These are phyloP conservation scores for Orientallactaga bullata DNA, from an alignment of 2,113 vertebrate species.

Conservation along the genomic window DNA sequence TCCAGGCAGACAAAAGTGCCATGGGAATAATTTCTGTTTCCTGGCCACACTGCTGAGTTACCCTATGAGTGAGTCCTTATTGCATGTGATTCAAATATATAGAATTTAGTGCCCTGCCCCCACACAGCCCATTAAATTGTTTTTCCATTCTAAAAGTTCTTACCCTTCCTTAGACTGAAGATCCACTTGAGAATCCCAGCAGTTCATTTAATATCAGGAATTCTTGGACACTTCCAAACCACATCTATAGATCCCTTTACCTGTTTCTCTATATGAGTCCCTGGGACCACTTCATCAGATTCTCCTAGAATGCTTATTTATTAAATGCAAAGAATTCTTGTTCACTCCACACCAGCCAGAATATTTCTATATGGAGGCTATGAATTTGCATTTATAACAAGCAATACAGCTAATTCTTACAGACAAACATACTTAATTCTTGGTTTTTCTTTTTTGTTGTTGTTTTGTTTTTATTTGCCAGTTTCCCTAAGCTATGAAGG, in stretches of 20 bases:
- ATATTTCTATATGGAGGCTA: not conserved
- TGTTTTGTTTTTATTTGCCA: not conserved
- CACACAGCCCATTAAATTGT: not conserved
- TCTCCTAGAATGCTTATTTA: not conserved
- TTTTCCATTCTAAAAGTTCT: not conserved
- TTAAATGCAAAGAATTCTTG: constrained; percentile 17
- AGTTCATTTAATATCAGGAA: not conserved
- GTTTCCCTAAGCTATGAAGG: not conserved
- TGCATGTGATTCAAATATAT: not conserved
- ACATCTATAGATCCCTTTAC: not conserved
- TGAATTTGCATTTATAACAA: constrained; percentile 13
- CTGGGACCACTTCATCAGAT: not conserved
- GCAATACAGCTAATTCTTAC: not conserved
- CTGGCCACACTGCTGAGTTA: not conserved
- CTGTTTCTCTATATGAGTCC: not conserved
- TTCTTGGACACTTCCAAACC: not conserved
- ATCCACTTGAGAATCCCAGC: not conserved
- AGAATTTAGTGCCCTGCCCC: not conserved
- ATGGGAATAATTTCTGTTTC: not conserved
- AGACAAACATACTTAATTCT: not conserved
- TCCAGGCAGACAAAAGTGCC: not conserved
- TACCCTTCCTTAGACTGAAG: not conserved
- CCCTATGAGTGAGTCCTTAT: not conserved
- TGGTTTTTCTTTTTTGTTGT: not conserved
- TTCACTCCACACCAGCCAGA: not conserved